Base-by-base conservation (phyloP, 2,797 vertebrate species). In the Vireo griseus region DNA sequence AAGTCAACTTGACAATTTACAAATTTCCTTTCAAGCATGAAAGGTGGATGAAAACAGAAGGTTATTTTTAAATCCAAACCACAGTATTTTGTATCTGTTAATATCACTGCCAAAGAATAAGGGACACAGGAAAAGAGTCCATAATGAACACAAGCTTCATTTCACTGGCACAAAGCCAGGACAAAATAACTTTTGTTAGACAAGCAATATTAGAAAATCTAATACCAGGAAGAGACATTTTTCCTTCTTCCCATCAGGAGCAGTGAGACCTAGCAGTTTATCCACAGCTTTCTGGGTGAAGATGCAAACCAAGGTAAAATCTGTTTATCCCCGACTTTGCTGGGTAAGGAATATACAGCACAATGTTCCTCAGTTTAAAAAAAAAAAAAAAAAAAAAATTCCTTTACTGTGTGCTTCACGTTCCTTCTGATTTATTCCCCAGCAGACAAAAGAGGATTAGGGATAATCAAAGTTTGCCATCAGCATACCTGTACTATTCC, bases 1-100 rank as follows among this genome's bases (percentile, higher is more conserved):
- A 97, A 98, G 97, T 97, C 96, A 96, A 97, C 95, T 88, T 97
- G 96, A 96, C 96, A 97, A 97, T 97, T 97, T 97, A 97, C 94
- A 97, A 91, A 97, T 97, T 97, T 96, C 84, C 88, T 98, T 97
- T 98, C 94, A 96, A 93, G 91, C 92, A 84, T 96, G 95, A 97
- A 97, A 97, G 76, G 87, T 88, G 79, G 92, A 84, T 67, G 78
- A 84, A 97, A 98, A 95, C 90, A 89, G 88, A 80, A 88, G 83
- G 83, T 79, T 95, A 88, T 95, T 97, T 96, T 96, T 90, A 95
- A 97, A 97, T 94, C 88, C 62, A 82, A 92, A 94, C 35, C 40
- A 90, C 68, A 63, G 65, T 92, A 90, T 95, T 96, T 94, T 81
- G 45, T 96, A 78, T 94, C 82, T 95, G 86, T 96, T 97, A 96